Evolutionary conservation across 2,888 invertebrate species (phyloP).

Genomic region (Corythucha ciliata): DNA sequence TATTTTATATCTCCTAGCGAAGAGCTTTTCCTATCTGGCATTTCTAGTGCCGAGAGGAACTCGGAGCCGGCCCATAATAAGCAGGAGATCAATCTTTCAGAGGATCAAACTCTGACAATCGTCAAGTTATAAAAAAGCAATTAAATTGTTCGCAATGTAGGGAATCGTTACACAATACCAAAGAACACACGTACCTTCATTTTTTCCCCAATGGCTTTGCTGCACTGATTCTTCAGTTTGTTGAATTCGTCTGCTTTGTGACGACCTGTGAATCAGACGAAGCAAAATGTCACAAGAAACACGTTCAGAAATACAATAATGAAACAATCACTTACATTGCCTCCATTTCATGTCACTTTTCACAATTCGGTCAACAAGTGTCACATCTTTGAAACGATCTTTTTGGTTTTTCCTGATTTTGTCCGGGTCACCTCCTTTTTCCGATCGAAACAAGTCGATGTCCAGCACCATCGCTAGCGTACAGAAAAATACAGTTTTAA

Average conservation of each 20-base stretch:
- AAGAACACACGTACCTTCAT: conserved; percentile 81
- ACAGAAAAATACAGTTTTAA: too few species aligned
- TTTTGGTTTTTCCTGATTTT: conserved; percentile 85
- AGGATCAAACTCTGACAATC: too few species aligned
- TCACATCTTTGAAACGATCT: conserved; percentile 86
- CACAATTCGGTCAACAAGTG: conserved; percentile 82
- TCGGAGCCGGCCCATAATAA: too few species aligned
- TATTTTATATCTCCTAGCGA: too few species aligned
- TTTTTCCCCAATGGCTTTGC: conserved; percentile 92
- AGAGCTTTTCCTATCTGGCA: too few species aligned
- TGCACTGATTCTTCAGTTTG: conserved; percentile 90
- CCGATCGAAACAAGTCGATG: conserved; percentile 88
- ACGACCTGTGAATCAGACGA: conserved; percentile 43
- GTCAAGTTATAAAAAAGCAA: too few species aligned
- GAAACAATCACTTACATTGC: conserved; percentile 46
- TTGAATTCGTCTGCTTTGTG: conserved; percentile 90
- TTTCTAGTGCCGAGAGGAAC: too few species aligned
- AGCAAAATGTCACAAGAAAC: conserved; percentile 1
- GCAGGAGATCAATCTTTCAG: too few species aligned
- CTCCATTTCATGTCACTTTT: conserved; percentile 86
- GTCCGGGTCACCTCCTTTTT: conserved; percentile 90
- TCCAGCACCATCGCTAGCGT: conserved; percentile 99
- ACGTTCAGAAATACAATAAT: neutral
- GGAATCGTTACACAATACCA: too few species aligned
- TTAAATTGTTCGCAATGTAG: too few species aligned